A percentile compares a stretch with the other conserved stretches of the same genome.
Conservation (phyloP, 2,113 vertebrate genomes). For the Austrofundulus limnaeus region DNA sequence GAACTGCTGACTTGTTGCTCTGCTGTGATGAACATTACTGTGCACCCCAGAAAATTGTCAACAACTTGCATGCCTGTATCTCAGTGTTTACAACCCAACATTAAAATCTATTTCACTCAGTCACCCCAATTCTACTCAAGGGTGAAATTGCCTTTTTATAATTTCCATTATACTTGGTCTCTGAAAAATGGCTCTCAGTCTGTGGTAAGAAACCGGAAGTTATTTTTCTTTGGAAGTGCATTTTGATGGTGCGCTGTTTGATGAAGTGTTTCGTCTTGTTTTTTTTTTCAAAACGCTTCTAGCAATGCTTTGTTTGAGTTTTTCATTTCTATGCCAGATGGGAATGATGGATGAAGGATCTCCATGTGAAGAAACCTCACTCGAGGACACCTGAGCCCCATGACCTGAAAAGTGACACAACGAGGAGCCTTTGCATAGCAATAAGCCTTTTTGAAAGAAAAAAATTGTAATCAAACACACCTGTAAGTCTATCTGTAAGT, state of each 20-base stretch:
- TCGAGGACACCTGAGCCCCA: conserved; percentile 37
- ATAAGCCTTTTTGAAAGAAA: conserved; percentile 4
- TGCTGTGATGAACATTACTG: conserved; percentile 12
- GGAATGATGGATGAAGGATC: conserved; percentile 44
- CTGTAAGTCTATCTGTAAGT: conserved; percentile 9
- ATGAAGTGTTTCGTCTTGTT: conserved; percentile 56
- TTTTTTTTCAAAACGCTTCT: conserved; percentile 40
- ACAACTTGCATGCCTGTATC: conserved; percentile 37
- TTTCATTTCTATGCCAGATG: conserved; percentile 47
- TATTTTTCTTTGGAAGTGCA: conserved; percentile 57
- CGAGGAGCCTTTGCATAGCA: conserved; percentile 6
- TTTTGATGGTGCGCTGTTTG: conserved; percentile 69
- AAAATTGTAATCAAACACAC: conserved; percentile 1
- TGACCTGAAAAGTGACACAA: conserved; percentile 13
- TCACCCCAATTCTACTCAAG: conserved; percentile 73
- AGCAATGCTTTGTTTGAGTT: conserved; percentile 27
- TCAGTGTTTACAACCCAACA: conserved; percentile 63
- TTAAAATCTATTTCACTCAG: conserved; percentile 39
- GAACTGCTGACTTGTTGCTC: conserved; percentile 16
- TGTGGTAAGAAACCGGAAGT: conserved; percentile 56
- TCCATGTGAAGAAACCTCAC: conserved; percentile 33
- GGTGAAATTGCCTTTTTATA: conserved; percentile 81
- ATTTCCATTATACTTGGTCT: conserved; percentile 75
- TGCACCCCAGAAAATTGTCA: conserved; percentile 36
- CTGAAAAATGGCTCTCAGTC: conserved; percentile 72